Base-by-base conservation (phyloP, 2,113 vertebrate genomes). In the Arizona elegans region DNA sequence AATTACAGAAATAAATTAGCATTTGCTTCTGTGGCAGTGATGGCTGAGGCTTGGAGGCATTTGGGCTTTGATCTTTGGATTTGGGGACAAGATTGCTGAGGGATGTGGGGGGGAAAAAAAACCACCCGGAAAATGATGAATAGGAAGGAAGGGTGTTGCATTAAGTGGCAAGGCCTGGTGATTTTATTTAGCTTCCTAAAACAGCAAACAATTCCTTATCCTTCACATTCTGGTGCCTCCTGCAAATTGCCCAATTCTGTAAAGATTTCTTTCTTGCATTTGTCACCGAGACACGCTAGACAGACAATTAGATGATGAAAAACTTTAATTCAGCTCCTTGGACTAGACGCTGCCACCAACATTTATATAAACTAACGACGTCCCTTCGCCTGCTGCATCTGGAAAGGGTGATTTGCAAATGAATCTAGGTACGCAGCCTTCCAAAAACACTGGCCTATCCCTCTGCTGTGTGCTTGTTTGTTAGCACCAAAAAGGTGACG, bases 241-340 rank as follows among this genome's bases (percentile, higher is more conserved):
- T 92, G 81, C 94, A 93, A 93, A 95, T 90, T 96, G 43, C 33
- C 93, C 91, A 8, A 91, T 87, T 96, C 26, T 29, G 7, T 86
- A 47, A 3, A 3, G 86, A 90, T 29, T 86, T 95, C 52, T 29
- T 65, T 65, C 11, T 65, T 62, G n/a, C 88, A 92, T 96, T 95
- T 95, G 90, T 93, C 92, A 91, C 91, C 0, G 5, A 91, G 91
- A 53, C 33, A 55, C 50, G 11, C 24, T 12, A 95, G 94, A 93
- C 65, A 95, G 94, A 96, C 2, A 95, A 96, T 65, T 92, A 91
- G 95, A 91, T 92, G 65, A 94, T 81, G 59, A 90, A 87, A 93
- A 94, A 86, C 52, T 91, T 95, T 88, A 96, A 93, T 94, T 95
- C 90, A 90, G 50, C 75, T 95, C 96, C 86, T 26, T 47, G 86